phyloP scores from a whole-genome alignment of 2,113 vertebrate species.

The Pyrgilauda ruficollis region DNA sequence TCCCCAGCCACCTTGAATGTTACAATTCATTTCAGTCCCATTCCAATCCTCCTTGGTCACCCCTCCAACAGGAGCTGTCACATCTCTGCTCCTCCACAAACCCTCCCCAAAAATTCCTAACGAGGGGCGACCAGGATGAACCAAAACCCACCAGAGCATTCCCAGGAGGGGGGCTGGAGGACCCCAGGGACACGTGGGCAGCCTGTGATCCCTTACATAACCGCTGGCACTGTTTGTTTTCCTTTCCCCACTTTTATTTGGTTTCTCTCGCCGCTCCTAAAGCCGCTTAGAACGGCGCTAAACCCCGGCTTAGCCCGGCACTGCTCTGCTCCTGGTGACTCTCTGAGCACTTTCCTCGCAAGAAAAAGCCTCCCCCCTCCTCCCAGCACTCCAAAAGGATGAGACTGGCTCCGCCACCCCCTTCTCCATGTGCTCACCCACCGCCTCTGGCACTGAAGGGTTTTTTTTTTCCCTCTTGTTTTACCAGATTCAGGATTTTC shows the following conservation, averaged over 20 bases:
- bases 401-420: rapidly evolving
- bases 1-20: not conserved
- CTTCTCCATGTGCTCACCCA: not conserved
- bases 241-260: not conserved
- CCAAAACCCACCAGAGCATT: rapidly evolving
- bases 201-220: slow-evolving; percentile 14
- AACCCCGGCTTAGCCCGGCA: slow-evolving; percentile 8
- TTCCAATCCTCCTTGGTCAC: not conserved
- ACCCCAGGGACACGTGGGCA: rapidly evolving
- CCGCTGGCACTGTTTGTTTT: not conserved
- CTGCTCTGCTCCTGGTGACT: not conserved
- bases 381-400: not conserved
- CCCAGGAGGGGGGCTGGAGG: not conserved
- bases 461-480: not conserved
- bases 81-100: not conserved
- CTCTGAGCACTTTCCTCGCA: not conserved
- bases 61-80: not conserved
- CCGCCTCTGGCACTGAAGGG: not conserved
- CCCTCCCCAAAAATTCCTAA: not conserved
- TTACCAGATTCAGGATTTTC: rapidly evolving
- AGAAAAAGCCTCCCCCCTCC: not conserved
- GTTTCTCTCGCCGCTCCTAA: not conserved
- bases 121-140: not conserved
- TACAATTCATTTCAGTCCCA: not conserved
- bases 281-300: not conserved